A percentile compares a stretch with the other conserved stretches of the same genome.
These are phyloP conservation scores for Anniella stebbinsi DNA, from an alignment of 2,797 vertebrate genomes.

Conservation along the genomic window DNA sequence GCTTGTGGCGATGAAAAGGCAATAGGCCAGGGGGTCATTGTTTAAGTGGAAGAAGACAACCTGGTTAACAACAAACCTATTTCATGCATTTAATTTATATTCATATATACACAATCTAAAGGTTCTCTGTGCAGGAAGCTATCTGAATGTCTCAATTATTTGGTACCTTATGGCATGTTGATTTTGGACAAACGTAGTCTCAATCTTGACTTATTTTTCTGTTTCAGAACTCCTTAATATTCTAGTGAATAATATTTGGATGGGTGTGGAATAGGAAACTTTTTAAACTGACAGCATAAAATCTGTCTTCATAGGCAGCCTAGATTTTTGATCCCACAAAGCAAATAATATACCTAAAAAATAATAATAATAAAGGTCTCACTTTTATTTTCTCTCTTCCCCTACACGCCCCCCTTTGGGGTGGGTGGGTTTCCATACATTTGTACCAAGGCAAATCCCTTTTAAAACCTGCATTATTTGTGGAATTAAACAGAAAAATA, in stretches of 20 bases:
- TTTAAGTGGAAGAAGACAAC: not conserved
- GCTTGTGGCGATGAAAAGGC: not conserved
- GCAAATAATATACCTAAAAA: not conserved
- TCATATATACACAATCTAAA: not conserved
- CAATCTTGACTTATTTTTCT: not conserved
- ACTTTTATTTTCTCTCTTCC: too few relatives aligned
- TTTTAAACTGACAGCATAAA: not conserved
- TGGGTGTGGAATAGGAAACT: not conserved
- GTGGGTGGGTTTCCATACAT: not conserved
- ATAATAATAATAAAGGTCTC: not conserved
- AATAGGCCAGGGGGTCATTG: not conserved
- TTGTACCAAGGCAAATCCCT: not conserved
- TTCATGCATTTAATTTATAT: not conserved
- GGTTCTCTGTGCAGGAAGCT: not conserved
- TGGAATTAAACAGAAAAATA: not conserved
- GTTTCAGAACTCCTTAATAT: not conserved
- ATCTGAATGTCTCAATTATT: not conserved
- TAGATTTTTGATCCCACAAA: not conserved
- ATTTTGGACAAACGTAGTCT: not conserved
- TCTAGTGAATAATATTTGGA: not conserved
- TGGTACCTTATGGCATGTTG: not conserved
- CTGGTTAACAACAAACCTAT: not conserved
- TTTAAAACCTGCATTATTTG: slow-evolving; percentile 12
- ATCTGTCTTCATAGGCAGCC: not conserved
- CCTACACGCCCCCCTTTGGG: not conserved